These are phyloP conservation scores for Antheraea mylitta DNA, from an alignment of 1,140 invertebrate species.

Conservation along the genomic window DNA sequence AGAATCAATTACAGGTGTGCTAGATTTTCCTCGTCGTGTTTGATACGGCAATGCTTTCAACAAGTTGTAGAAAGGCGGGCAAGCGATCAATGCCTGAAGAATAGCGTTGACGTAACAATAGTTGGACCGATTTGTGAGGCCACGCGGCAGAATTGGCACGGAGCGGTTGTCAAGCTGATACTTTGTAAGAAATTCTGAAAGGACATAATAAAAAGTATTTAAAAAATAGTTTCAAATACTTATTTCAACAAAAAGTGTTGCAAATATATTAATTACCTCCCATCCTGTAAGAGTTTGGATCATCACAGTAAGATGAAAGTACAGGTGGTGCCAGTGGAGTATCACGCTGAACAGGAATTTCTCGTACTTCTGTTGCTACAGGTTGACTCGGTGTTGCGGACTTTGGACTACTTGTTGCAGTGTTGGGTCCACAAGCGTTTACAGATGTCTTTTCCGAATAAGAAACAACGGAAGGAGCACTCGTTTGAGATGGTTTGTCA, in stretches of 20 bases:
- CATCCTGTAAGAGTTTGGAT: conserved; percentile 83
- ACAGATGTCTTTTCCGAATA: conserved; percentile 75
- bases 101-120: conserved; percentile 98
- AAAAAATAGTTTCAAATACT: too few species aligned
- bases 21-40: conserved; percentile 81
- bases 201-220: not conserved
- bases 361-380: conserved; percentile 39
- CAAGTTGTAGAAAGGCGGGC: conserved; percentile 96
- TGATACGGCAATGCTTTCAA: conserved; percentile 85
- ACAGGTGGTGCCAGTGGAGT: conserved; percentile 49
- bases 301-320: conserved; percentile 71
- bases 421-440: conserved; percentile 49
- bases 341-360: conserved; percentile 55
- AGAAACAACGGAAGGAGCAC: conserved; percentile 45
- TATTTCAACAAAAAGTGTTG: not conserved
- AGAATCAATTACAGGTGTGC: conserved; percentile 93
- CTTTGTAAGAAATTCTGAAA: conserved; percentile 83
- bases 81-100: conserved; percentile 93
- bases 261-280: conserved; percentile 80
- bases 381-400: conserved; percentile 48
- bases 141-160: conserved; percentile 89
- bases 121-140: conserved; percentile 94
- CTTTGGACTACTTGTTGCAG: conserved; percentile 42
- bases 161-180: conserved; percentile 87
- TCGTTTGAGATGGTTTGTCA: conserved; percentile 43